These are phyloP conservation scores for Enoplosus armatus DNA, from an alignment of 2,797 vertebrate species.

Conservation along the genomic window DNA sequence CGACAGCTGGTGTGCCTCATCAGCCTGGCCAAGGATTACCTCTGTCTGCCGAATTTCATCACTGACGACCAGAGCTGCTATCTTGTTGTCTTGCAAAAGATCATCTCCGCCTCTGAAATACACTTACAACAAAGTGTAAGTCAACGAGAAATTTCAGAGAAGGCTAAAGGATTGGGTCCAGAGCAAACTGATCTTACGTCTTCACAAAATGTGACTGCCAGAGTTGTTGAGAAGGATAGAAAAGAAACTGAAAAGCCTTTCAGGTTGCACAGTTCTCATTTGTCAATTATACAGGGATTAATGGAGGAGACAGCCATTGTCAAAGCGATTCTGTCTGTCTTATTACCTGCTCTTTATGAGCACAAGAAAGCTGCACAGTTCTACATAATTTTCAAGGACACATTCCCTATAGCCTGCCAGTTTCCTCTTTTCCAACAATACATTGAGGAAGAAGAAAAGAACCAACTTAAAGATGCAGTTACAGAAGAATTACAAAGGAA, in stretches of 20 bases:
- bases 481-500: conserved; percentile 78
- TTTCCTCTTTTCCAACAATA: conserved; percentile 60
- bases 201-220: conserved; percentile 15
- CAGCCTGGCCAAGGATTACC: conserved; percentile 80
- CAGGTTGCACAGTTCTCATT: conserved; percentile 3
- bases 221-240: conserved; percentile 11
- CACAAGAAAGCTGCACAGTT: conserved; percentile 74
- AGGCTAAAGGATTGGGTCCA: background rate
- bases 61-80: conserved; percentile 61
- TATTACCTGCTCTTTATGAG: conserved; percentile 68
- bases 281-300: conserved; percentile 56
- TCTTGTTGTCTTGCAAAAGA: conserved; percentile 82
- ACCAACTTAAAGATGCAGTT: conserved; percentile 69
- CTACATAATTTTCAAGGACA: conserved; percentile 78
- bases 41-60: conserved; percentile 75
- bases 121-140: conserved; percentile 62
- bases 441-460: conserved; percentile 60
- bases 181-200: conserved; percentile 2
- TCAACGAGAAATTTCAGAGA: conserved; percentile 31
- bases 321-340: conserved; percentile 79
- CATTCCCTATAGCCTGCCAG: conserved; percentile 80
- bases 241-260: conserved; percentile 35
- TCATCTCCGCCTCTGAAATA: conserved; percentile 77
- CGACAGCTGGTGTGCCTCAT: conserved; percentile 83
- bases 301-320: conserved; percentile 86